These are phyloP conservation scores for Plectrocnemia conspersa DNA, from an alignment of 1,140 invertebrate species.

Conservation along the genomic window DNA sequence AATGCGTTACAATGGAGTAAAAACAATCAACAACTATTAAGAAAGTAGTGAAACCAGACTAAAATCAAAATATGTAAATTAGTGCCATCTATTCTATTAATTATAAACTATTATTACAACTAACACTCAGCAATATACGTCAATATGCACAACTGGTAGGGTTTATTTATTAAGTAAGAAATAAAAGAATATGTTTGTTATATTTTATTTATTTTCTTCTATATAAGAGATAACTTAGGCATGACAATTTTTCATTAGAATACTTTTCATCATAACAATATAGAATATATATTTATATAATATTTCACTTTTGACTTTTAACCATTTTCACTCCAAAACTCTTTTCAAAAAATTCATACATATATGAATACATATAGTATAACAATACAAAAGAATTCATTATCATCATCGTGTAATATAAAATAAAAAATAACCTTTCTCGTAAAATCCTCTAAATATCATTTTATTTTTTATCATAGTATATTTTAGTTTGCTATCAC, in stretches of 20 bases:
- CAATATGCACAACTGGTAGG: neutral
- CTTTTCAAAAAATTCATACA: neutral
- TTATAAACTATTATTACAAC: neutral
- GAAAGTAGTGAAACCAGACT: no score
- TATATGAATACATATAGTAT: constrained; percentile 1
- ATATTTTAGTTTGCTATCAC: constrained; percentile 10
- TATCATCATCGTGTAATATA: constrained; percentile 13
- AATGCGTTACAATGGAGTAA: no score
- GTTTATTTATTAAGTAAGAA: neutral
- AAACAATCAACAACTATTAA: no score
- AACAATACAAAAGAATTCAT: constrained; percentile 12
- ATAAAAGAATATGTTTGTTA: neutral
- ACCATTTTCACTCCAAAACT: constrained; percentile 1
- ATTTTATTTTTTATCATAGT: constrained; percentile 1
- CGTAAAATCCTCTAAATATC: constrained; percentile 11
- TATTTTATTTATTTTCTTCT: constrained; percentile 8
- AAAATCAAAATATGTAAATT: neutral
- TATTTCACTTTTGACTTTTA: neutral
- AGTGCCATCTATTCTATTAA: neutral
- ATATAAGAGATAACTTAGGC: constrained; percentile 9
- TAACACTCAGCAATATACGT: neutral
- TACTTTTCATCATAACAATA: constrained; percentile 6
- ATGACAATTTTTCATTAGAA: neutral
- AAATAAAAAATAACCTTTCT: neutral
- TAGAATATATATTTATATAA: neutral